phyloP scores from a whole-genome alignment of 1,140 invertebrate species.

The Augochlora pura region DNA sequence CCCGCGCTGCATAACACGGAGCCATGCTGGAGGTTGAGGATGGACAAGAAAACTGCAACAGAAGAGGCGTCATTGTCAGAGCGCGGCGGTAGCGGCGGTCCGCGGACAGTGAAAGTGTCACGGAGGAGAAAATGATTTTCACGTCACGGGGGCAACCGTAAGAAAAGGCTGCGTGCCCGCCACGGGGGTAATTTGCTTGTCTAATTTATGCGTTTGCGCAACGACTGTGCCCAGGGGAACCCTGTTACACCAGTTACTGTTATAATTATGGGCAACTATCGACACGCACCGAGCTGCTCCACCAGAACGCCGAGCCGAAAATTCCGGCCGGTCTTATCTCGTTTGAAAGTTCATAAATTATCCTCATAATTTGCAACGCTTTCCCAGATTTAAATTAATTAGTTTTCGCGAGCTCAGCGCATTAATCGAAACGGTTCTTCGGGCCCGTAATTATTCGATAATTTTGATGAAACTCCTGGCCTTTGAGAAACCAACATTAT shows the following conservation, averaged over 20 bases:
- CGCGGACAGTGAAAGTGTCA: neutral
- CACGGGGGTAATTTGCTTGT: constrained; percentile 39
- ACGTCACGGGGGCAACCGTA: neutral
- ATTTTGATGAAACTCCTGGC: no score
- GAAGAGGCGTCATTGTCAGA: neutral
- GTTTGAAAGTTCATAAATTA: neutral
- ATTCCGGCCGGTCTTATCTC: neutral
- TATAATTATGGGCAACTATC: constrained; percentile 58
- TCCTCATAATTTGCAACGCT: neutral
- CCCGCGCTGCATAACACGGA: constrained; percentile 79
- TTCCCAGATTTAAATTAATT: no score
- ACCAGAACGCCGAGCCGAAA: constrained; percentile 18
- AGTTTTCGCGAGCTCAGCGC: no score
- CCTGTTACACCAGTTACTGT: constrained; percentile 50
- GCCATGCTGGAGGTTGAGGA: constrained; percentile 76
- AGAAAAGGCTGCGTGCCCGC: constrained; percentile 18
- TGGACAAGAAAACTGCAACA: constrained; percentile 76
- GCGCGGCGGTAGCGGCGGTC: no score
- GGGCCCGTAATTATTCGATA: no score
- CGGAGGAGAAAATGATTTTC: constrained; percentile 9
- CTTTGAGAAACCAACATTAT: no score
- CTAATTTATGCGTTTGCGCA: constrained; percentile 59
- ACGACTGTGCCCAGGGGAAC: constrained; percentile 26
- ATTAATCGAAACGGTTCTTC: no score
- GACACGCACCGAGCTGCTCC: constrained; percentile 51